A percentile compares a stretch with the other conserved stretches of the same genome.
Evolutionary conservation across 1,140 invertebrate species (phyloP).

Genomic region (Kradibia gibbosae): DNA sequence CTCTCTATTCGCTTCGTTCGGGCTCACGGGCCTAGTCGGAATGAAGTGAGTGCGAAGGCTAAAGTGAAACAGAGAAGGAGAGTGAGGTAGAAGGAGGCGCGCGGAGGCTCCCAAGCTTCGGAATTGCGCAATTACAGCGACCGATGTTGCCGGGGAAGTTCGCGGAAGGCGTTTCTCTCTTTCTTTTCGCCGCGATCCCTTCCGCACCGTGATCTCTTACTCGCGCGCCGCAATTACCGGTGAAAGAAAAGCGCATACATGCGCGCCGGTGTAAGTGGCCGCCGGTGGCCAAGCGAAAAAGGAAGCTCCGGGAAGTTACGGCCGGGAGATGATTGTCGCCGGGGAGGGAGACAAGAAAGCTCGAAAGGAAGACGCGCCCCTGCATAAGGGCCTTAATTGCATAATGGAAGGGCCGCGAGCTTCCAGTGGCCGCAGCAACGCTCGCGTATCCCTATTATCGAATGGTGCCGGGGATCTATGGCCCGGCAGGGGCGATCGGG

Average conservation of each 20-base stretch:
- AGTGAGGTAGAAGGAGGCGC: background rate
- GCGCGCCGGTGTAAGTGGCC: background rate
- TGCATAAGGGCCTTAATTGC: constrained; percentile 3
- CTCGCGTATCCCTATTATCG: background rate
- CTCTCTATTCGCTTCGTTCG: background rate
- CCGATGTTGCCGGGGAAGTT: constrained; percentile 24
- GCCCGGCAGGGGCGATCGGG: too few species aligned
- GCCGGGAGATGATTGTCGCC: background rate
- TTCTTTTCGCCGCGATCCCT: constrained; percentile 1
- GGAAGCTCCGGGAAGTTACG: background rate
- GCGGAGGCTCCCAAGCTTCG: constrained; percentile 33
- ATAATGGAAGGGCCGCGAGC: background rate
- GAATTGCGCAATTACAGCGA: constrained; percentile 49
- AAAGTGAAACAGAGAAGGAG: background rate
- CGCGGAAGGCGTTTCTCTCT: constrained; percentile 38
- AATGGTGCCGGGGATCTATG: too few species aligned
- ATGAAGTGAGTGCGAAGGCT: background rate
- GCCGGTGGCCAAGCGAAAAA: background rate
- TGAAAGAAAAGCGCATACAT: constrained; percentile 21
- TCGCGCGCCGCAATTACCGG: constrained; percentile 32
- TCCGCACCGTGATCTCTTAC: constrained; percentile 37
- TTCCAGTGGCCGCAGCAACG: background rate
- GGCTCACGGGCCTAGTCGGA: background rate
- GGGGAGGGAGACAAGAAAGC: too few species aligned
- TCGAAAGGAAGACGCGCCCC: too few species aligned